Percentiles rank a stretch among this genome's conserved stretches.
These are phyloP conservation scores for Antedon mediterranea DNA, from an alignment of 53 echinoderm and acorn worm species.

Conservation along the genomic window DNA sequence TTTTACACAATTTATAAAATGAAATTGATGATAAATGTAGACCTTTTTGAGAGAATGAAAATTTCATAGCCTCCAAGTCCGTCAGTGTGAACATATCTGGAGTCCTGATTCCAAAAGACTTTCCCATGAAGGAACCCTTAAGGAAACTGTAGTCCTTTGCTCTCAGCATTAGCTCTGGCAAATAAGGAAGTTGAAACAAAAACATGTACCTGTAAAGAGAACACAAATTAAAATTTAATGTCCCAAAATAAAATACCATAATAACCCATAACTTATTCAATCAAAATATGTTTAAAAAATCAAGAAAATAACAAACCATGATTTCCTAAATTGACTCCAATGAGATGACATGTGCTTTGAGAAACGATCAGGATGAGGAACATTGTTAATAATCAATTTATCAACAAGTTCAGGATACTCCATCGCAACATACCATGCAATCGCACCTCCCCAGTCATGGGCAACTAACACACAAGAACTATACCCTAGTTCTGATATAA, in stretches of 20 bases:
- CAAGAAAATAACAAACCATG: neutral
- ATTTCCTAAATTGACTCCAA: neutral
- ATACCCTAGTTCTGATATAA: neutral
- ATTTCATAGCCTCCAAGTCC: conserved; percentile 52
- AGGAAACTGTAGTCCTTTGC: neutral
- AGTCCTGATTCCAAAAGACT: neutral
- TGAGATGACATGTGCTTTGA: neutral
- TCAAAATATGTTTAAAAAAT: neutral
- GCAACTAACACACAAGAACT: neutral
- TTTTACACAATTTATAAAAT: too few relatives aligned
- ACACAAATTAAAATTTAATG: too few relatives aligned
- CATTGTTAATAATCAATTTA: neutral
- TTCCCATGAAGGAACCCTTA: neutral
- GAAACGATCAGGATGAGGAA: neutral
- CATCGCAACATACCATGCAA: neutral
- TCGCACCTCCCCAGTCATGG: neutral
- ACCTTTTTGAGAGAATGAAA: conserved; percentile 29
- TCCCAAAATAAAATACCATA: neutral
- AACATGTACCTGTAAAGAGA: neutral
- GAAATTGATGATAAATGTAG: too few relatives aligned
- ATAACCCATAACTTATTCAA: neutral
- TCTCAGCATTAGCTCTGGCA: neutral
- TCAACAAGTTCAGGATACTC: neutral
- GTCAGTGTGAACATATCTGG: conserved; percentile 9
- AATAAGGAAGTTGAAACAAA: neutral